A percentile compares a stretch with the other conserved stretches of the same genome.
phyloP scores from a whole-genome alignment of 2,797 vertebrate species.

The Crocidura indochinensis region DNA sequence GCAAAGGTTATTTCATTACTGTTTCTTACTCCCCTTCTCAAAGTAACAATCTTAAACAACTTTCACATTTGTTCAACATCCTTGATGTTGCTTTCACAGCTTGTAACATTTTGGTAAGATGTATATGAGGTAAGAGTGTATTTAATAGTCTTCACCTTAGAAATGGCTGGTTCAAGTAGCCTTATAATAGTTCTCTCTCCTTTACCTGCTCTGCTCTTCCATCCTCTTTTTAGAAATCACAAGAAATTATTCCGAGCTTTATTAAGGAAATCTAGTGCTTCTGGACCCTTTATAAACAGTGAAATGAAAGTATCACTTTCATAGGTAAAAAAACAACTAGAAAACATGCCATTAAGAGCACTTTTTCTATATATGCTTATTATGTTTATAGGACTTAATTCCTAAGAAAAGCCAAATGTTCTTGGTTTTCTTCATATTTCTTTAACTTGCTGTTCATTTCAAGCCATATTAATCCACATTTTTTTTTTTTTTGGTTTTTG shows the following conservation, averaged over 20 bases:
- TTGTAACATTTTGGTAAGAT: conserved; percentile 14
- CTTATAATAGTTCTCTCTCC: background rate
- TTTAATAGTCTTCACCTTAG: conserved; percentile 37
- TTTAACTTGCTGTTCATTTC: conserved; percentile 51
- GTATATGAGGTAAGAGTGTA: background rate
- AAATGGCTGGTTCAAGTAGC: background rate
- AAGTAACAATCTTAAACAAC: conserved; percentile 46
- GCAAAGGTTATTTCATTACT: conserved; percentile 53
- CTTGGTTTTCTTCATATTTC: conserved; percentile 49
- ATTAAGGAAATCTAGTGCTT: conserved; percentile 51
- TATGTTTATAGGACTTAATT: conserved; percentile 11
- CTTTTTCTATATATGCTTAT: background rate
- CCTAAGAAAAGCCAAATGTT: conserved; percentile 20
- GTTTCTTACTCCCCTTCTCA: background rate
- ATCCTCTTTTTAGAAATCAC: conserved; percentile 55
- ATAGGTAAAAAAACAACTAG: background rate
- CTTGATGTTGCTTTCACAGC: conserved; percentile 2
- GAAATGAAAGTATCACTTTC: conserved; percentile 45
- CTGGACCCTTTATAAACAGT: conserved; percentile 29
- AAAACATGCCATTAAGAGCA: conserved; percentile 5
- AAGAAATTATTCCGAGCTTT: conserved; percentile 1
- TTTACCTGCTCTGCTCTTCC: conserved; percentile 43
- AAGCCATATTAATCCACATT: conserved; percentile 12
- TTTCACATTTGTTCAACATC: conserved; percentile 10
- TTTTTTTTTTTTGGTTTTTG: too few relatives aligned